These are phyloP conservation scores for Pelecanus crispus DNA, from an alignment of 2,113 vertebrate genomes.

Conservation along the genomic window DNA sequence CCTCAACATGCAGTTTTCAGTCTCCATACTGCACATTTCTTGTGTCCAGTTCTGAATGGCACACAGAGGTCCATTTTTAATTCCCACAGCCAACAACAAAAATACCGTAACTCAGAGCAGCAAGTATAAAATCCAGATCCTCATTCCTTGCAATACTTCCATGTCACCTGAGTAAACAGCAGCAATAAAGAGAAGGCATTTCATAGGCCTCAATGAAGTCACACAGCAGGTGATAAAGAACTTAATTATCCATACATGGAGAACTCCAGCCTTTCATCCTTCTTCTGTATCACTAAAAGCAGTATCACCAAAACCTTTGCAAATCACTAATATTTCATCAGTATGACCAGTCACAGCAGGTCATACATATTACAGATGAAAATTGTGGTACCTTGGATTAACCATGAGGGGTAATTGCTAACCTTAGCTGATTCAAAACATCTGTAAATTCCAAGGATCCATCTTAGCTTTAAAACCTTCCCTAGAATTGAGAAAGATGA, in stretches of 20 bases:
- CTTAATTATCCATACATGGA: not conserved
- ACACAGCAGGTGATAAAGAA: not conserved
- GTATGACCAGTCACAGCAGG: not conserved
- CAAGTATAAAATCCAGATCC: not conserved
- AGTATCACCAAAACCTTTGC: not conserved
- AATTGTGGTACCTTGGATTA: not conserved
- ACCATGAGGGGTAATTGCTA: not conserved
- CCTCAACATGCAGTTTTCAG: not conserved
- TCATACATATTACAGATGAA: not conserved
- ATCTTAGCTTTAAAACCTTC: not conserved
- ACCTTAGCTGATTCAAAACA: not conserved
- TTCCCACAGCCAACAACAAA: not conserved
- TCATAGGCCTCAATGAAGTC: not conserved
- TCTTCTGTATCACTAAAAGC: not conserved
- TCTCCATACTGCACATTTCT: not conserved
- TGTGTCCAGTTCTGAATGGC: not conserved
- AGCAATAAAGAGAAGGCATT: not conserved
- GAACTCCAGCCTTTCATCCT: not conserved
- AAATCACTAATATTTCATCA: not conserved
- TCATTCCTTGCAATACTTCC: not conserved
- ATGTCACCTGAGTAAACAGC: not conserved
- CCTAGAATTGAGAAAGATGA: not conserved
- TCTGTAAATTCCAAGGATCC: not conserved
- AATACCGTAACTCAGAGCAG: not conserved
- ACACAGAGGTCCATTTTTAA: not conserved